phyloP scores from a whole-genome alignment of 2,113 vertebrate species.

The Oxyruncus cristatus region DNA sequence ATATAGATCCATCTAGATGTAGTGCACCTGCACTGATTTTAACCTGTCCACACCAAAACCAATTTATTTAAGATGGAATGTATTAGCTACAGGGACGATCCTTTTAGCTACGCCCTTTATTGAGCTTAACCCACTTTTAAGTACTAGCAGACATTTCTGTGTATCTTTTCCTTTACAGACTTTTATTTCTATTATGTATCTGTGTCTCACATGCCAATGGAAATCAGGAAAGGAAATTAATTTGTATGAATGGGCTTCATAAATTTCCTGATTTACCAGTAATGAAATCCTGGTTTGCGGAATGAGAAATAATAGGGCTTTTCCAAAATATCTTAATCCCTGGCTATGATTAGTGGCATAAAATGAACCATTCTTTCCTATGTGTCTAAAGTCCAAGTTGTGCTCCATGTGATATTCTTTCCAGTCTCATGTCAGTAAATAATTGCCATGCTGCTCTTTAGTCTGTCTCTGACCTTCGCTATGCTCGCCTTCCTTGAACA shows the following conservation, averaged over 20 bases:
- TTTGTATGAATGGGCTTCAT: slow-evolving; percentile 32
- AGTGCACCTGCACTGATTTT: not conserved
- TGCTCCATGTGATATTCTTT: slow-evolving; percentile 52
- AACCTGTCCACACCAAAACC: not conserved
- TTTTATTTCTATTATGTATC: not conserved
- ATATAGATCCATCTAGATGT: not conserved
- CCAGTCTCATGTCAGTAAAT: slow-evolving; percentile 53
- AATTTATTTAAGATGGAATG: not conserved
- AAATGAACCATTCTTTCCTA: slow-evolving; percentile 61
- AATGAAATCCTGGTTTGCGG: slow-evolving; percentile 41
- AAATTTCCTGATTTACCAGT: slow-evolving; percentile 20
- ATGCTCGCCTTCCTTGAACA: not conserved
- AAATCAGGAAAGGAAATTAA: slow-evolving; percentile 41
- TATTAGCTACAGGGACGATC: not conserved
- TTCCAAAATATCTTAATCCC: slow-evolving; percentile 63
- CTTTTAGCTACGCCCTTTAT: not conserved
- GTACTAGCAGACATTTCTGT: not conserved
- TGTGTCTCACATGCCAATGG: not conserved
- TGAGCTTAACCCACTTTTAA: not conserved
- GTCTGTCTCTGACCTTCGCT: slow-evolving; percentile 1
- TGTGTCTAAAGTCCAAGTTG: not conserved
- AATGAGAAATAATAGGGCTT: slow-evolving; percentile 44
- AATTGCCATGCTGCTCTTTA: slow-evolving; percentile 10
- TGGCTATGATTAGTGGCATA: slow-evolving; percentile 49
- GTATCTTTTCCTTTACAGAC: not conserved